Conservation (phyloP, 2,797 vertebrate species). For the Protonibea diacanthus region DNA sequence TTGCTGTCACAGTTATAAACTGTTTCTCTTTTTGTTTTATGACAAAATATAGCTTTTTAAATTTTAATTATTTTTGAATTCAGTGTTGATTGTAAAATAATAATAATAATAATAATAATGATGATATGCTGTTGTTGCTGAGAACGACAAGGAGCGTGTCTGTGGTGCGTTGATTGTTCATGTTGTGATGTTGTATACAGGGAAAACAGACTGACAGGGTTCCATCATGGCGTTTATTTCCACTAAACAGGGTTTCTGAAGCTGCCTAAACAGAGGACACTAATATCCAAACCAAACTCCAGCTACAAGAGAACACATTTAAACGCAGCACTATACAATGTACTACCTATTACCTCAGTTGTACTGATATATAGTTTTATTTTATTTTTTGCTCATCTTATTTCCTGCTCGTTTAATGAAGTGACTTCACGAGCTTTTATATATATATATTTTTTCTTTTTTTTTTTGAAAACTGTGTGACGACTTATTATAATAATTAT, state of each 20-base stretch:
- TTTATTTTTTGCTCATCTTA: conserved; percentile 38
- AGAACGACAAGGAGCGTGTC: conserved; percentile 57
- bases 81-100: conserved; percentile 53
- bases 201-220: conserved; percentile 53
- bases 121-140: conserved; percentile 18
- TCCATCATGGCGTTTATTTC: conserved; percentile 39
- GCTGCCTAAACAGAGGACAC: conserved; percentile 59
- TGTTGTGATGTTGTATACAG: conserved; percentile 57
- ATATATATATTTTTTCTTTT: background rate
- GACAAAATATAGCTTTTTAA: conserved; percentile 51
- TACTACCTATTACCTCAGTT: conserved; percentile 84
- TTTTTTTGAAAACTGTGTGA: conserved; percentile 72
- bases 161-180: conserved; percentile 67
- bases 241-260: conserved; percentile 62
- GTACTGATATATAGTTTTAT: conserved; percentile 70
- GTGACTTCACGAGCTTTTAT: conserved; percentile 75
- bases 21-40: conserved; percentile 39
- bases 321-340: conserved; percentile 82
- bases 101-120: background rate
- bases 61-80: conserved; percentile 49
- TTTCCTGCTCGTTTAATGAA: conserved; percentile 76
- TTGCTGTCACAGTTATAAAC: conserved; percentile 21
- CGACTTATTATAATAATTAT: conserved; percentile 68
- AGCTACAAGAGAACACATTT: conserved; percentile 69
- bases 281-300: conserved; percentile 75